Conservation (phyloP, 2,888 invertebrate species). For the Tetranychus piercei region DNA sequence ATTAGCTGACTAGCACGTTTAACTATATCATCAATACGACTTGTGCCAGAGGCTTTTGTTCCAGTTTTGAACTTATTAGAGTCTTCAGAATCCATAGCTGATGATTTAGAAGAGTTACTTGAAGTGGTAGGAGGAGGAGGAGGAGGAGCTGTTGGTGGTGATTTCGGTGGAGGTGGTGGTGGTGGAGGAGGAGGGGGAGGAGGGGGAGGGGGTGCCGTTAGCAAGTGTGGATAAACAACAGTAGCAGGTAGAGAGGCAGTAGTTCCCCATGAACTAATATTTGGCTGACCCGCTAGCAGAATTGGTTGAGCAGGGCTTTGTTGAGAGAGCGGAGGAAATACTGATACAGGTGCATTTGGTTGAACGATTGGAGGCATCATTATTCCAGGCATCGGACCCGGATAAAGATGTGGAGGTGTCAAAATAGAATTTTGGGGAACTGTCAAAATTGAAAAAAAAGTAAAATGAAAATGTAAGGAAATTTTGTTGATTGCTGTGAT, state of each 20-base stretch:
- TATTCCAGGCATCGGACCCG: neutral
- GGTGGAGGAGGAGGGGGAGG: conserved; percentile 33
- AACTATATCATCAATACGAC: neutral
- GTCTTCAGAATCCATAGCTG: neutral
- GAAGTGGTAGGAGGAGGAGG: conserved; percentile 31
- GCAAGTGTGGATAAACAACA: conserved; percentile 13
- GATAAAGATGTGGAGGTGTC: neutral
- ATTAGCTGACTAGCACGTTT: neutral
- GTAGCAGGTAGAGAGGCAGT: neutral
- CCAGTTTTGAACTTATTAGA: neutral
- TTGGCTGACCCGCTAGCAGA: neutral
- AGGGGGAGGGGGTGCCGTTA: conserved; percentile 34
- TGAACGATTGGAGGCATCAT: neutral
- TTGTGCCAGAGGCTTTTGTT: neutral
- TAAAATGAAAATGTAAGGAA: neutral
- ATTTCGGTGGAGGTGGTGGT: conserved; percentile 32
- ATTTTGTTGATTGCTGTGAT: neutral
- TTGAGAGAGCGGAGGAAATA: conserved; percentile 9
- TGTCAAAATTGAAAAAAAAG: neutral
- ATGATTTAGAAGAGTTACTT: neutral
- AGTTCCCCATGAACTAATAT: neutral
- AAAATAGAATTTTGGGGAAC: neutral
- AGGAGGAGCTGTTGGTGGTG: conserved; percentile 31
- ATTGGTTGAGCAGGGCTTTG: neutral
- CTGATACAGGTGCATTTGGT: neutral